Conservation (phyloP, 1,140 invertebrate genomes). For the Teleopsis dalmanni region DNA sequence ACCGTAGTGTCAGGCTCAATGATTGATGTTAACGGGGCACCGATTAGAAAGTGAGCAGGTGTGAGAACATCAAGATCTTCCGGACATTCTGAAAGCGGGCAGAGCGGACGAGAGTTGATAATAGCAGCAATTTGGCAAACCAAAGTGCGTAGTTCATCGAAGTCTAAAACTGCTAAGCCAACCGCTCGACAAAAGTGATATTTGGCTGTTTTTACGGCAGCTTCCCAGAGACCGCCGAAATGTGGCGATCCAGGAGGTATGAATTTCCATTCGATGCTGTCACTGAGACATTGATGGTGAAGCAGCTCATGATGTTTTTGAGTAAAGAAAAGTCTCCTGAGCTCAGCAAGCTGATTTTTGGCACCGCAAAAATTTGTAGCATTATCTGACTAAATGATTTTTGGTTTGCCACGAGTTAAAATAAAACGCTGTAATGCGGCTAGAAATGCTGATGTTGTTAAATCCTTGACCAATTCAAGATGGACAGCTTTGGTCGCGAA, state of each 20-base stretch:
- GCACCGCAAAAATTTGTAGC: constrained; percentile 33
- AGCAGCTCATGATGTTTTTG: background rate
- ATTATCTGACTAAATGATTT: constrained; percentile 21
- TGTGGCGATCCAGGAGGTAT: constrained; percentile 25
- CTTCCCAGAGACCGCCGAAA: constrained; percentile 21
- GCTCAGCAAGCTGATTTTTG: constrained; percentile 12
- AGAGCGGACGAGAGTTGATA: constrained; percentile 1
- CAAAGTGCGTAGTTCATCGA: constrained; percentile 11
- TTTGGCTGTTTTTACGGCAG: background rate
- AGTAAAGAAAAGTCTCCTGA: background rate
- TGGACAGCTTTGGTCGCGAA: constrained; percentile 17
- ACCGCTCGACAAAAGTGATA: background rate
- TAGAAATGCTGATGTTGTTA: constrained; percentile 33
- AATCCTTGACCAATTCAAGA: constrained; percentile 24
- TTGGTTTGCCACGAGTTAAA: constrained; percentile 19
- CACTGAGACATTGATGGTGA: background rate
- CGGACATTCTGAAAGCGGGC: background rate
- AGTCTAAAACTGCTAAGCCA: background rate
- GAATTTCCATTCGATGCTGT: constrained; percentile 26
- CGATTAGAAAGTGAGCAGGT: background rate
- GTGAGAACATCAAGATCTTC: background rate
- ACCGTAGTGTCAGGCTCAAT: constrained; percentile 19
- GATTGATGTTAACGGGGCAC: constrained; percentile 17
- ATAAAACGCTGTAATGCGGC: constrained; percentile 35
- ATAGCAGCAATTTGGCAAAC: constrained; percentile 15